Evolutionary conservation across 2,888 invertebrate genomes (phyloP), one percentile per base, ranked within the genome.

Genomic region (Podotricha telesiphe): DNA sequence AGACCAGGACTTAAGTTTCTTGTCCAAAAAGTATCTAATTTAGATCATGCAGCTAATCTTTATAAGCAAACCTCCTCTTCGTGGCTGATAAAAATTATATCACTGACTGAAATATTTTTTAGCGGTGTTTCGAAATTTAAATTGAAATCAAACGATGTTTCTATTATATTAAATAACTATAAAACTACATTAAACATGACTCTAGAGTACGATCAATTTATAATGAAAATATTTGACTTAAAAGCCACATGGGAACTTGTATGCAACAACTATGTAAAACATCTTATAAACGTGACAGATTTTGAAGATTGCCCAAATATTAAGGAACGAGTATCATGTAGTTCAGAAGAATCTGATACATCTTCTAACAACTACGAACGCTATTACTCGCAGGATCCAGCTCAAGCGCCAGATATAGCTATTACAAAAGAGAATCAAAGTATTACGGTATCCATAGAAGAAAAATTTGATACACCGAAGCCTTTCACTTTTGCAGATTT

Each of bases 1-100:
- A 94, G 98, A 42, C 98, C 98, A 0, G 98, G 98, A 0, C 91
- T 99, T 20, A 99, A 99, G 86, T 98, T 99, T 85, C 94, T 99
- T 3, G 95, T 98, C 73, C 98, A 99, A 86, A 98, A 98, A 92
- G 98, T 98, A 0, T 97, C 97, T 0, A 96, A 96, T 81, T 94
- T 97, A 73, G 96, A 96, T 70, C 95, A 96, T 77, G 97, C 97
- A 5, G 97, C 98, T 1, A 98, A 98, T 87, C 92, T 98, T n/a
- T 98, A 98, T 83, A 96, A 96, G 71, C 98, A 98, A 88, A 97
- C 98, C 11, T 97, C 98, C 42, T 97, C 98, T 0, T 96, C 98
- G 0, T 98, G 98, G 96, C 96, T 98, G 50, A 96, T 98, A 20
- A 96, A 97, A 86, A 95, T 97, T 64, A 96, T 98, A 71, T 95